Conservation (phyloP, 2,888 invertebrate genomes). For the Stegana nigrithorax region DNA sequence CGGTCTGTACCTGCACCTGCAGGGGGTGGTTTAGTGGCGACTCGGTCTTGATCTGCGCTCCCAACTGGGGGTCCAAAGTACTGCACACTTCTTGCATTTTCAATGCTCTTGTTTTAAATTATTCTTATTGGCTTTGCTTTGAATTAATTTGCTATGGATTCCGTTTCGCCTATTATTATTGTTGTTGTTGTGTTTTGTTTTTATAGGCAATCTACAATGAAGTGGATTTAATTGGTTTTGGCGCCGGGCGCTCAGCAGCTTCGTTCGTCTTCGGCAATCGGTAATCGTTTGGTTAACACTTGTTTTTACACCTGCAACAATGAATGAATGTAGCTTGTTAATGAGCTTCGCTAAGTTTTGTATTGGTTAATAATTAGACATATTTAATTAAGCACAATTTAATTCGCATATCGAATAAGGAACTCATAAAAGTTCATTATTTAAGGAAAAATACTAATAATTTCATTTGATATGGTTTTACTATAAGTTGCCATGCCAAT, state of each 20-base stretch:
- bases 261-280: background rate
- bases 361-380: background rate
- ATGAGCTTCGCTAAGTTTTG: constrained; percentile 2
- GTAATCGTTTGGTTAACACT: constrained; percentile 10
- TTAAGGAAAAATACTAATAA: too few species aligned
- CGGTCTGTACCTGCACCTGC: constrained; percentile 67
- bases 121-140: too few species aligned
- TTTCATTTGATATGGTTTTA: too few species aligned
- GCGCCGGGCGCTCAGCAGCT: background rate
- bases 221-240: constrained; percentile 3
- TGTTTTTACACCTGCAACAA: constrained; percentile 4
- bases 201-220: background rate
- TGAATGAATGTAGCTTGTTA: constrained; percentile 12
- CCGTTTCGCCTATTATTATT: background rate
- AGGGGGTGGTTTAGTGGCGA: constrained; percentile 67
- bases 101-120: constrained; percentile 13
- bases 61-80: constrained; percentile 66
- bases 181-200: background rate
- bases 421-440: too few species aligned
- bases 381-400: too few species aligned
- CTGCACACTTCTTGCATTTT: constrained; percentile 70
- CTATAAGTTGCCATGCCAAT: too few species aligned
- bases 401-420: too few species aligned
- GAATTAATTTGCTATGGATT: background rate
- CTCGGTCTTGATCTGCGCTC: constrained; percentile 68